Evolutionary conservation across 1,140 invertebrate genomes (phyloP).

Genomic region (Caenorhabditis inopinata): DNA sequence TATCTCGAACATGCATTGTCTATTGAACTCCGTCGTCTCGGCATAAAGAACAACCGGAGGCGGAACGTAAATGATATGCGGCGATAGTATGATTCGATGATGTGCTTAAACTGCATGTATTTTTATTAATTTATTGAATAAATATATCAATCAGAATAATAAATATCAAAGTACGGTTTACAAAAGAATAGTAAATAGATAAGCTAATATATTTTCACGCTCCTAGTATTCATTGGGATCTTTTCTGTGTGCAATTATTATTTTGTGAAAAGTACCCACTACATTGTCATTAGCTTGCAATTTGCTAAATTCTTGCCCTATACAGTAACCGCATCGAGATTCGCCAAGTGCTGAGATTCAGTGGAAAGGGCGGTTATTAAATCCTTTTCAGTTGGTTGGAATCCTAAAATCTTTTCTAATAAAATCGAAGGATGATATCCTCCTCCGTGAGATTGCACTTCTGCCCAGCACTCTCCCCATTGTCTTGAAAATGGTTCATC

Average conservation of each 20-base stretch:
- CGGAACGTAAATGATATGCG: background rate
- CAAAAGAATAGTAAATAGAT: too few relatives aligned
- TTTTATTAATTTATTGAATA: too few relatives aligned
- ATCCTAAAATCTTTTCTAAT: constrained; percentile 50
- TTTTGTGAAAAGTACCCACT: too few relatives aligned
- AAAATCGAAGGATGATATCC: constrained; percentile 57
- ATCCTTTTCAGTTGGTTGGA: constrained; percentile 41
- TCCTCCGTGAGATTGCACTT: constrained; percentile 62
- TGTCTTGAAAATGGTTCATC: constrained; percentile 76
- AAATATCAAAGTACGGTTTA: too few relatives aligned
- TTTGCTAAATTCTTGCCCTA: background rate
- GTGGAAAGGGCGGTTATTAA: constrained; percentile 35
- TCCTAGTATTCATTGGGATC: too few relatives aligned
- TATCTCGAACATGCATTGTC: background rate
- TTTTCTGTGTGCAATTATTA: too few relatives aligned
- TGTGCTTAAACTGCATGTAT: too few relatives aligned
- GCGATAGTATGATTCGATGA: background rate
- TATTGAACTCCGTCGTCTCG: background rate
- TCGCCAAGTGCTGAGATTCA: constrained; percentile 30
- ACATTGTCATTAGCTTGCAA: too few relatives aligned
- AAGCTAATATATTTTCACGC: too few relatives aligned
- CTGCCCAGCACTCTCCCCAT: constrained; percentile 55
- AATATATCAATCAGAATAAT: too few relatives aligned
- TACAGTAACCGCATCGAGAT: constrained; percentile 33
- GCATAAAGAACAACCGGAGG: background rate